Evolutionary conservation across 2,797 vertebrate species (phyloP).

Genomic region (Paguma larvata): DNA sequence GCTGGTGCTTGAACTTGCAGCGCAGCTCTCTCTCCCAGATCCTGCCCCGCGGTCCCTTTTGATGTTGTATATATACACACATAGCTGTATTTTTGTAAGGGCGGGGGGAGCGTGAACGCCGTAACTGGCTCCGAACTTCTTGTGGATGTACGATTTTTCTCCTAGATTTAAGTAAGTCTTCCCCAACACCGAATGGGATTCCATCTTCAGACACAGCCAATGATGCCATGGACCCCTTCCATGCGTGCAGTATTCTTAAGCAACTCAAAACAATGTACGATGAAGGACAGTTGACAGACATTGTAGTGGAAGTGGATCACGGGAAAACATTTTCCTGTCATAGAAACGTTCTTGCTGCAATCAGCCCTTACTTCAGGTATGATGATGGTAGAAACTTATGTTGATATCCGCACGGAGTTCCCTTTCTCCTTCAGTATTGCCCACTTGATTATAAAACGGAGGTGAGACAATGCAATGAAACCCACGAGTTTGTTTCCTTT

Average conservation of each 20-base stretch:
- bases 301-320: slow-evolving; percentile 98
- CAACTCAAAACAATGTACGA: slow-evolving; percentile 99
- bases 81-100: not conserved
- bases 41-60: not conserved
- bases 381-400: not conserved
- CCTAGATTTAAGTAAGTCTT: slow-evolving; percentile 97
- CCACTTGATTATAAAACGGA: not conserved
- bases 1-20: not conserved
- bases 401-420: not conserved
- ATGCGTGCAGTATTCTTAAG: slow-evolving; percentile 98
- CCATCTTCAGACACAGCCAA: slow-evolving; percentile 93
- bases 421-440: not conserved
- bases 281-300: slow-evolving; percentile 98
- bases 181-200: slow-evolving; percentile 97
- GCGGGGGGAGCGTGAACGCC: not conserved
- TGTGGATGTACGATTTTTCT: slow-evolving; percentile 74
- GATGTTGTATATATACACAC: not conserved
- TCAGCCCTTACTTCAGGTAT: slow-evolving; percentile 99
- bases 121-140: slow-evolving; percentile 62
- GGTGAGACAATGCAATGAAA: not conserved
- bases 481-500: slow-evolving; percentile 20
- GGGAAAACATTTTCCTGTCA: slow-evolving; percentile 99
- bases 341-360: slow-evolving; percentile 98
- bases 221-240: slow-evolving; percentile 96
- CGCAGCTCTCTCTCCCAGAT: not conserved